phyloP scores from a whole-genome alignment of 2,888 invertebrate genomes.

The Luperina nickerlii region DNA sequence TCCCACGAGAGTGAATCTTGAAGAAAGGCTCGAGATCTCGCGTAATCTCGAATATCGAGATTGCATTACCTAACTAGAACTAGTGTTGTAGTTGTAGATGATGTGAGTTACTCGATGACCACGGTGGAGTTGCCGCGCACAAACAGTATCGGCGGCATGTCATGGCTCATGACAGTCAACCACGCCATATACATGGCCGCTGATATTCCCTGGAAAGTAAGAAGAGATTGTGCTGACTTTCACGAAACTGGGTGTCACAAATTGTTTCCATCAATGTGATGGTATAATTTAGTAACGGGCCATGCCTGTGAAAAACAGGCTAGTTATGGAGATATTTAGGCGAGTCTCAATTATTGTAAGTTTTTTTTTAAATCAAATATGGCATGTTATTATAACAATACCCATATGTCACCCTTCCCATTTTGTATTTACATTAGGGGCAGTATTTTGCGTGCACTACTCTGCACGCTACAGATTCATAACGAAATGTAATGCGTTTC shows the following conservation, averaged over 20 bases:
- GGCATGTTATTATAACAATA: not conserved
- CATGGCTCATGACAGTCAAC: slow-evolving; percentile 96
- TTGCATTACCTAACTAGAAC: not conserved
- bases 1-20: not conserved
- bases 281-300: not conserved
- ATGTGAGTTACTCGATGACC: slow-evolving; percentile 87
- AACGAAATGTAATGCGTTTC: not conserved
- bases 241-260: not conserved
- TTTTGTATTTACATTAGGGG: not conserved
- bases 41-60: not conserved
- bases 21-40: not conserved
- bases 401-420: not conserved
- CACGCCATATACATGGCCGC: slow-evolving; percentile 98
- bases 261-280: not conserved
- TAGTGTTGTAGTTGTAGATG: not conserved
- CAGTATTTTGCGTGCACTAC: not conserved
- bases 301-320: not conserved
- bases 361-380: not conserved
- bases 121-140: slow-evolving; percentile 96
- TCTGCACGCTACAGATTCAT: not conserved
- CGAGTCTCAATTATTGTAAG: not conserved
- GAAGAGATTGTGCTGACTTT: not conserved
- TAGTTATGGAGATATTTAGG: not conserved
- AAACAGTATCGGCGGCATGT: slow-evolving; percentile 96
- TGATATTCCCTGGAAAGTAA: slow-evolving; percentile 91